Percentiles rank a stretch among this genome's conserved stretches.
phyloP scores from a whole-genome alignment of 2,113 vertebrate genomes.

The Zootoca vivipara region DNA sequence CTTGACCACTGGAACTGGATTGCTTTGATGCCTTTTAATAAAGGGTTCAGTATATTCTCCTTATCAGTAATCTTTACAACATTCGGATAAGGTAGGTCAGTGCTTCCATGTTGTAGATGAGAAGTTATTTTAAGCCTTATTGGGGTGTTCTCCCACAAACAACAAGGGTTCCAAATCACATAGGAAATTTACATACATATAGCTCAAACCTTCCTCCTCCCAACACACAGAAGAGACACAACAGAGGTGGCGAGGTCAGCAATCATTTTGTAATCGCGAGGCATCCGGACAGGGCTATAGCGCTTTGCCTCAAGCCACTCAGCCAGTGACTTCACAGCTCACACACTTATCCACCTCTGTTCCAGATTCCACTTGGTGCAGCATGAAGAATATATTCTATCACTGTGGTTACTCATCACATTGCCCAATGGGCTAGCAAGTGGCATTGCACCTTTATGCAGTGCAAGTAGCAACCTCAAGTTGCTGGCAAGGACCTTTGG shows the following conservation, averaged over 20 bases:
- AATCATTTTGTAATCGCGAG: too few relatives aligned
- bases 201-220: too few relatives aligned
- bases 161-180: too few relatives aligned
- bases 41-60: neutral
- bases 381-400: neutral
- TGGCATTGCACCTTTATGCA: neutral
- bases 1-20: neutral
- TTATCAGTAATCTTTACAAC: neutral
- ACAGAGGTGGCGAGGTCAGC: too few relatives aligned
- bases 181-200: too few relatives aligned
- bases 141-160: neutral
- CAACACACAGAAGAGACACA: too few relatives aligned
- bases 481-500: neutral
- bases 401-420: neutral
- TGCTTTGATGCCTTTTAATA: neutral
- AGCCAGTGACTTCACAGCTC: neutral
- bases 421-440: neutral
- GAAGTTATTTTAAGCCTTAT: neutral
- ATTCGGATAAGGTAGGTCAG: neutral
- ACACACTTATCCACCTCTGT: neutral
- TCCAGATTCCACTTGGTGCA: too few relatives aligned
- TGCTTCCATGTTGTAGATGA: neutral
- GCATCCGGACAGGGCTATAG: neutral
- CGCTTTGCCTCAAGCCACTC: neutral
- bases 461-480: neutral